These are phyloP conservation scores for Sebastes hubbsi DNA, from an alignment of 2,797 vertebrate species.

Conservation along the genomic window DNA sequence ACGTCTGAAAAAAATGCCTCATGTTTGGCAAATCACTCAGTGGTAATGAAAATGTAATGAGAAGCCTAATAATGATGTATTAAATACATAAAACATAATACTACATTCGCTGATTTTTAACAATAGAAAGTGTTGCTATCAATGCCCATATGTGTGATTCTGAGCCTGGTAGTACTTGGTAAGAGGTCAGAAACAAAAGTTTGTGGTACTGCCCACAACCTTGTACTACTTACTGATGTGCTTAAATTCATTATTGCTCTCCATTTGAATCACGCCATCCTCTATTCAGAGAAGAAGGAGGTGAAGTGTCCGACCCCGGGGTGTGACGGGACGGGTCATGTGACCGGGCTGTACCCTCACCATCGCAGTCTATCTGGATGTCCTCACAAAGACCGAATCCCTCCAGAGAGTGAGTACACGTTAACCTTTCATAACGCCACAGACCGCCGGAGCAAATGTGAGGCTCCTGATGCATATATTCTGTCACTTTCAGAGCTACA, in stretches of 20 bases:
- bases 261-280: neutral
- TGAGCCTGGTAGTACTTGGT: too few species aligned
- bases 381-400: slow-evolving; percentile 98
- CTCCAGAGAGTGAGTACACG: slow-evolving; percentile 93
- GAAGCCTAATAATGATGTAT: too few species aligned
- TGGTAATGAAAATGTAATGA: too few species aligned
- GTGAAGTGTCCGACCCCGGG: slow-evolving; percentile 98
- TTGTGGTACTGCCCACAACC: too few species aligned
- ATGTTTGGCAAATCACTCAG: too few species aligned
- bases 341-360: slow-evolving; percentile 96
- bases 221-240: neutral
- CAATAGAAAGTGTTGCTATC: too few species aligned
- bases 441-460: too few species aligned
- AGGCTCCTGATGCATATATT: neutral
- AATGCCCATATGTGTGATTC: too few species aligned
- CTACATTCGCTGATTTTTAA: too few species aligned
- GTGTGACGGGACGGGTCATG: slow-evolving; percentile 96
- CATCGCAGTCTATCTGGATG: slow-evolving; percentile 98
- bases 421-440: neutral
- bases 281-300: slow-evolving; percentile 89
- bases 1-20: too few species aligned
- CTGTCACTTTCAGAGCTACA: neutral
- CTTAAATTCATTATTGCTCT: neutral
- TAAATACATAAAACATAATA: too few species aligned
- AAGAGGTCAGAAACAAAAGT: too few species aligned